phyloP scores from a whole-genome alignment of 2,797 vertebrate species.

The Phyllotis vaccarum region DNA sequence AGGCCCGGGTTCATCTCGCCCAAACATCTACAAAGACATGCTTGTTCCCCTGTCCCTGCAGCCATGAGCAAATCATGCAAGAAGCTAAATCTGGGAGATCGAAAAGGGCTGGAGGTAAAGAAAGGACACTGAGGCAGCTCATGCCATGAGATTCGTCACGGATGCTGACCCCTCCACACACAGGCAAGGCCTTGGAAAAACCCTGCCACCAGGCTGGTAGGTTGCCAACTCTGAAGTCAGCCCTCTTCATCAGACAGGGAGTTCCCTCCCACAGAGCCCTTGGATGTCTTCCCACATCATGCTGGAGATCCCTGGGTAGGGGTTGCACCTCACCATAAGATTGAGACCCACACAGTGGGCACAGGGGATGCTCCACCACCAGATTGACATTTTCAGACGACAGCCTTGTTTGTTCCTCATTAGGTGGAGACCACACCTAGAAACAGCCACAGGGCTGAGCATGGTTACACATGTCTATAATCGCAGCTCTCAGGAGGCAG shows the following conservation, averaged over 20 bases:
- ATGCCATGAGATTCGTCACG: conserved; percentile 49
- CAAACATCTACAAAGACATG: conserved; percentile 69
- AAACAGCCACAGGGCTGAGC: not conserved
- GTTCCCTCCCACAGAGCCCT: not conserved
- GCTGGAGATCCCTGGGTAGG: not conserved
- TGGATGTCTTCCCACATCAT: not conserved
- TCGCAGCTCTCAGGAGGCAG: not conserved
- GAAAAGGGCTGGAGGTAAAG: conserved; percentile 67
- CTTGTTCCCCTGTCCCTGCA: conserved; percentile 69
- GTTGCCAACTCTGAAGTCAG: conserved; percentile 74
- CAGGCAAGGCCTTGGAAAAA: conserved; percentile 76
- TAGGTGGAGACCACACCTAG: not conserved
- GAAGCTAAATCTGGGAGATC: conserved; percentile 66
- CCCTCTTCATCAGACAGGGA: conserved; percentile 49
- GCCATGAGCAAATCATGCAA: conserved; percentile 70
- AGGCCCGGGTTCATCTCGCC: conserved; percentile 59
- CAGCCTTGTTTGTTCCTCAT: not conserved
- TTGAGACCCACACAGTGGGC: not conserved
- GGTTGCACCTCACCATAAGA: not conserved
- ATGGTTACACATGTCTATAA: not conserved
- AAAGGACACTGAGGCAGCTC: conserved; percentile 66
- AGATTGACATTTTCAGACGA: not conserved
- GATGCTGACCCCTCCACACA: conserved; percentile 57
- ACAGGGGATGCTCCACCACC: no score
- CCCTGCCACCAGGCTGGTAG: conserved; percentile 67